These are phyloP conservation scores for Rhabdomys dilectus DNA, from an alignment of 2,113 vertebrate species.

Conservation along the genomic window DNA sequence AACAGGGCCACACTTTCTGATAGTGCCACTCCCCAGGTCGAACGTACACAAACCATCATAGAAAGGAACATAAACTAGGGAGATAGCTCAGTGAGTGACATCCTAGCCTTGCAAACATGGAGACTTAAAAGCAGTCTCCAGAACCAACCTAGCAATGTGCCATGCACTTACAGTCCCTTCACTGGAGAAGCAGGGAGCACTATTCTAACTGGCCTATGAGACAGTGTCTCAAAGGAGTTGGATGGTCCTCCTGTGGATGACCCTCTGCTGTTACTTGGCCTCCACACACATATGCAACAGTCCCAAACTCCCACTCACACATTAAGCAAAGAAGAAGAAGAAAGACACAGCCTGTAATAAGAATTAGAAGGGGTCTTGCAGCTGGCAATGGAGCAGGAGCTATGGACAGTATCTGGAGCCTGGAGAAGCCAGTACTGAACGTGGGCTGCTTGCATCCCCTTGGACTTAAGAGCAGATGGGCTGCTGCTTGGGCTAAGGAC, in stretches of 20 bases:
- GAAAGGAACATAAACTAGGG: neutral
- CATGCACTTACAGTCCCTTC: too few relatives aligned
- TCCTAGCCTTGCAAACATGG: neutral
- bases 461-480: neutral
- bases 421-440: neutral
- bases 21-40: too few relatives aligned
- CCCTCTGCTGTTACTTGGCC: neutral
- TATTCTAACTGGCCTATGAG: too few relatives aligned
- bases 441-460: neutral
- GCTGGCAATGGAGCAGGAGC: neutral
- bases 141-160: neutral
- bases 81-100: neutral
- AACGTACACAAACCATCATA: too few relatives aligned
- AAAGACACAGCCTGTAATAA: neutral
- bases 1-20: too few relatives aligned
- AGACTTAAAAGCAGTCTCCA: neutral
- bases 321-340: neutral
- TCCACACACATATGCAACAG: neutral
- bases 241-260: neutral
- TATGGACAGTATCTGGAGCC: neutral
- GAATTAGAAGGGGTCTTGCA: neutral
- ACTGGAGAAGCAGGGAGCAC: neutral
- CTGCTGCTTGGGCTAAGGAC: neutral
- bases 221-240: neutral
- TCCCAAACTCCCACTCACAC: neutral